phyloP scores from a whole-genome alignment of 2,797 vertebrate genomes.

The Falco concolor region DNA sequence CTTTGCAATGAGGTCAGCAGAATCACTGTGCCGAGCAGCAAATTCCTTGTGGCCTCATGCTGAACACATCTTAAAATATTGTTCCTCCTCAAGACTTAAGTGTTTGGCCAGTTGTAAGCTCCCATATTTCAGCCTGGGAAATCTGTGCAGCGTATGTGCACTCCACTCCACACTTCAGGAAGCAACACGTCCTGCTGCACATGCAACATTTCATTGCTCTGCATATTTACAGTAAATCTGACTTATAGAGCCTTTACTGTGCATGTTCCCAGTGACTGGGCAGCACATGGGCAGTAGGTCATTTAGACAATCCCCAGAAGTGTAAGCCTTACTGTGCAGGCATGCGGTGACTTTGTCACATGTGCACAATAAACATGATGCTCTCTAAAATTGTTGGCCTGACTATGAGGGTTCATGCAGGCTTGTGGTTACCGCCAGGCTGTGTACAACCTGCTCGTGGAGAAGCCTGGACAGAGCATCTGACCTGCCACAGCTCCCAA shows the following conservation, averaged over 20 bases:
- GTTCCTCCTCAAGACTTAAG: not conserved
- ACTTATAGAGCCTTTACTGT: not conserved
- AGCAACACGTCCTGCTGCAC: constrained; percentile 47
- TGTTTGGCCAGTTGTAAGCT: not conserved
- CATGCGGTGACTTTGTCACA: constrained; percentile 1
- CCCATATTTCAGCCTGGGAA: constrained; percentile 2
- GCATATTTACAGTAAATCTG: constrained; percentile 37
- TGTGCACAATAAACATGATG: constrained; percentile 18
- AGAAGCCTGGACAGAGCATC: constrained; percentile 10
- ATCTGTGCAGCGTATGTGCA: constrained; percentile 57
- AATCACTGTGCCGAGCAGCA: not conserved
- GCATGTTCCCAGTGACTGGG: not conserved
- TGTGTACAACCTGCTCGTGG: not conserved
- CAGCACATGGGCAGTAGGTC: constrained; percentile 51
- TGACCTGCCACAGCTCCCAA: not conserved
- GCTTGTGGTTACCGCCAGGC: constrained; percentile 53
- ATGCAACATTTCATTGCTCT: constrained; percentile 33
- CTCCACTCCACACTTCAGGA: constrained; percentile 23
- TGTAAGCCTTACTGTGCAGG: not conserved
- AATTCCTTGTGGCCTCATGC: not conserved
- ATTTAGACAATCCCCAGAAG: constrained; percentile 28
- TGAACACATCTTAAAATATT: not conserved
- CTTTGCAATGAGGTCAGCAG: not conserved
- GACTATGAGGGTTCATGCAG: constrained; percentile 15
- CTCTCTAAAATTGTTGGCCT: not conserved